Conservation (phyloP, 2,888 invertebrate genomes). For the Rhodophaea formosa region DNA sequence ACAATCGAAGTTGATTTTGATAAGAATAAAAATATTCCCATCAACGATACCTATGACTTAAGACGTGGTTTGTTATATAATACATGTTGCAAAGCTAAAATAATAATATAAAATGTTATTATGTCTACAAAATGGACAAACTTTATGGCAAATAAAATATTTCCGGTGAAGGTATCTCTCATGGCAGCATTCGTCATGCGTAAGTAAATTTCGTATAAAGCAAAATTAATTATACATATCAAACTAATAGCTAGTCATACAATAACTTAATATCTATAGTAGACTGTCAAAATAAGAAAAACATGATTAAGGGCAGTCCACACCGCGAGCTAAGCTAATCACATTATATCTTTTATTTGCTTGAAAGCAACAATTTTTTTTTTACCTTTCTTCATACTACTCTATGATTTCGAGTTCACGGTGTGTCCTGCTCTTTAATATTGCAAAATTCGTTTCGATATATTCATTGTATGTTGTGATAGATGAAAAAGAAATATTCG, state of each 20-base stretch:
- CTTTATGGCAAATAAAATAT: constrained; percentile 42
- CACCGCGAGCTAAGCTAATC: neutral
- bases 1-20: constrained; percentile 47
- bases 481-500: neutral
- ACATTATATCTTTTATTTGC: neutral
- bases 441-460: constrained; percentile 29
- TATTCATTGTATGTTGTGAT: constrained; percentile 26
- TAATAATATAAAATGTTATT: constrained; percentile 35
- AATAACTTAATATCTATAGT: constrained; percentile 26
- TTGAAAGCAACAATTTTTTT: neutral
- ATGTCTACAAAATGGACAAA: constrained; percentile 41
- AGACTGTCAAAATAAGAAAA: constrained; percentile 22
- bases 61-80: constrained; percentile 21
- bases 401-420: too few species aligned
- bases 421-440: constrained; percentile 4
- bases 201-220: constrained; percentile 26
- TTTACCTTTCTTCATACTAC: neutral
- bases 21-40: constrained; percentile 28
- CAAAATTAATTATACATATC: constrained; percentile 25
- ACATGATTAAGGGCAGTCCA: constrained; percentile 13
- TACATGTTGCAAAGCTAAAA: constrained; percentile 27
- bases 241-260: constrained; percentile 23
- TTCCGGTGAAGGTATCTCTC: constrained; percentile 32
- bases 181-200: constrained; percentile 30
- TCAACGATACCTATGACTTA: constrained; percentile 19